Evolutionary conservation across 2,113 vertebrate genomes (phyloP).

Genomic region (Perognathus longimembris): DNA sequence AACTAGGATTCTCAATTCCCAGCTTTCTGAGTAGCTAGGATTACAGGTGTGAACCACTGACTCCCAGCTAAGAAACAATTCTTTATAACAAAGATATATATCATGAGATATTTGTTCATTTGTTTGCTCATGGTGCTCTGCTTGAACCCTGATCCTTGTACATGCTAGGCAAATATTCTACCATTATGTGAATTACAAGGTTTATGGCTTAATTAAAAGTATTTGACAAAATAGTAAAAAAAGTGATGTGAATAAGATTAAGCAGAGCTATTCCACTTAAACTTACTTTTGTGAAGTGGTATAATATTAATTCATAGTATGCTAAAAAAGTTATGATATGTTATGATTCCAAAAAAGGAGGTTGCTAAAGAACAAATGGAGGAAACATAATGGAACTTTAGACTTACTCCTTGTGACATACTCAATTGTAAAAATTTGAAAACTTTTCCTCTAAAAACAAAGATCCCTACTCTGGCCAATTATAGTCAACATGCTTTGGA

Average conservation of each 20-base stretch:
- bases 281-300: background rate
- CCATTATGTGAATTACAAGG: too few species aligned
- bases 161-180: too few species aligned
- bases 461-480: background rate
- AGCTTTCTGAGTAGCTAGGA: too few species aligned
- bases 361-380: background rate
- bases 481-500: background rate
- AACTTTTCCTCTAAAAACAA: background rate
- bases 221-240: constrained; percentile 1
- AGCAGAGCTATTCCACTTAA: background rate
- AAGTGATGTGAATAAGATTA: background rate
- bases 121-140: too few species aligned
- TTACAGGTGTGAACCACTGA: too few species aligned
- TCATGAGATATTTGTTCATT: too few species aligned
- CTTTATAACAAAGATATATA: too few species aligned
- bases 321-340: background rate
- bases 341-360: background rate
- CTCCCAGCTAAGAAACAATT: too few species aligned
- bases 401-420: background rate
- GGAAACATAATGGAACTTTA: background rate
- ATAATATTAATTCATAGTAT: background rate
- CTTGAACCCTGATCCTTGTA: too few species aligned
- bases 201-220: background rate
- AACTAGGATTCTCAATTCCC: too few species aligned
- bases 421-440: background rate